phyloP scores from a whole-genome alignment of 1,140 invertebrate genomes.

The Octopus sinensis region DNA sequence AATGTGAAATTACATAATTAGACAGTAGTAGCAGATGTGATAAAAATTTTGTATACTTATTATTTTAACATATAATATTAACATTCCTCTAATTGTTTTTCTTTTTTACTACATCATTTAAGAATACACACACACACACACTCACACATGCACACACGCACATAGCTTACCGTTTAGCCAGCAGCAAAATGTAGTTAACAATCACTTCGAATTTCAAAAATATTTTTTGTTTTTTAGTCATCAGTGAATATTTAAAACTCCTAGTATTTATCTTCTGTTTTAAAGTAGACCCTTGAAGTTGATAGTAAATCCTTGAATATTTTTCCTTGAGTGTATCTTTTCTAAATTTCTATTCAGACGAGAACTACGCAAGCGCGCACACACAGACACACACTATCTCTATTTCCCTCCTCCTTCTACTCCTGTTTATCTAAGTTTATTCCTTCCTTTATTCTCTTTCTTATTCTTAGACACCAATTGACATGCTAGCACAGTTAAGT shows the following conservation, averaged over 20 bases:
- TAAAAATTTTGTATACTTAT: too few species aligned
- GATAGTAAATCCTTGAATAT: constrained; percentile 6
- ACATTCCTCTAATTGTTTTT: too few species aligned
- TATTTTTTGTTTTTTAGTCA: neutral
- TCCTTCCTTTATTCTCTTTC: constrained; percentile 1
- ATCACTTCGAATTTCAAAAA: neutral
- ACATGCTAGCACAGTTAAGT: neutral
- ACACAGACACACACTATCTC: constrained; percentile 8
- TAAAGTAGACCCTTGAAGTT: neutral
- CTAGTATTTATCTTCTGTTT: neutral
- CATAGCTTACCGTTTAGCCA: neutral
- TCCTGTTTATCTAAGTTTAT: neutral
- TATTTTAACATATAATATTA: too few species aligned
- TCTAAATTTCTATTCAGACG: neutral
- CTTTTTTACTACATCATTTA: too few species aligned
- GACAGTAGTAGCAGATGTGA: too few species aligned
- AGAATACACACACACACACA: too few species aligned
- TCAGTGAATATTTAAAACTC: neutral
- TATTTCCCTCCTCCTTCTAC: neutral
- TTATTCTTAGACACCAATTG: neutral
- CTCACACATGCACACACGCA: too few species aligned
- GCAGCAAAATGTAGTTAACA: neutral
- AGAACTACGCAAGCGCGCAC: neutral
- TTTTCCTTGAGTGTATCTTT: neutral
- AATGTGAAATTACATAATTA: too few species aligned